Base-by-base conservation (phyloP, 1,140 invertebrate genomes). In the Halictus rubicundus region DNA sequence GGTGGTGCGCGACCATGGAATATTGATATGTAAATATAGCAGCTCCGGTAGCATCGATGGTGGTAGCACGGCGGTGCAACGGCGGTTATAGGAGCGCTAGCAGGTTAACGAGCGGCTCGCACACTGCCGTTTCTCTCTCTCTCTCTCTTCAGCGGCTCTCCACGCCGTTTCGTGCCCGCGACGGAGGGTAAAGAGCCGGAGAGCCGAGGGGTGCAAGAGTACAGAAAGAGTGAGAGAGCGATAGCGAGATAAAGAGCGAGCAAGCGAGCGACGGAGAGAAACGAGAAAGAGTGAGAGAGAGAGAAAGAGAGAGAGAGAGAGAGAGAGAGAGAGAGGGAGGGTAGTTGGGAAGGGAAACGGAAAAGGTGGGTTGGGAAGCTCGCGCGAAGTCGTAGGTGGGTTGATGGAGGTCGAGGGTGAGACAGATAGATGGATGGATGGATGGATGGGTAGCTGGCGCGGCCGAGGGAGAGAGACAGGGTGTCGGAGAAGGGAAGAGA, bases 11-110 rank as follows among this genome's bases (percentile, higher is more conserved):
- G 76, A 46, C 54, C 78, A 78, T 88, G 81, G 88, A 92, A 92
- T 92, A 92, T 92, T 92, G 91, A 92, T 92, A 91, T 92, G 90
- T 91, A 92, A 92, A 92, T 92, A 92, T 90, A 89, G 84, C 84
- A 80, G 81, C 80, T 54, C 71, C 63, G 74, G 80, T 74, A 68
- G 81, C 83, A 75, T 70, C 69, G 80, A 68, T 66, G 65, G 81
- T 78, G 78, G 79, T 81, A 80, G 84, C 84, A 80, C 84, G 82
- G 78, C 80, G 83, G 77, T 85, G 85, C 82, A 78, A 68, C 81
- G 80, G 85, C 84, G 88, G 89, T 91, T 90, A 89, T 88, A 88
- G 90, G 88, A 84, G 88, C 80, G 86, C 86, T 88, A 90, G 85
- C 89, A 90, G 89, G 89, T 90, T 89, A 90, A 90, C 89, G 89